phyloP scores from a whole-genome alignment of 2,797 vertebrate genomes.

The Geotrypetes seraphini region DNA sequence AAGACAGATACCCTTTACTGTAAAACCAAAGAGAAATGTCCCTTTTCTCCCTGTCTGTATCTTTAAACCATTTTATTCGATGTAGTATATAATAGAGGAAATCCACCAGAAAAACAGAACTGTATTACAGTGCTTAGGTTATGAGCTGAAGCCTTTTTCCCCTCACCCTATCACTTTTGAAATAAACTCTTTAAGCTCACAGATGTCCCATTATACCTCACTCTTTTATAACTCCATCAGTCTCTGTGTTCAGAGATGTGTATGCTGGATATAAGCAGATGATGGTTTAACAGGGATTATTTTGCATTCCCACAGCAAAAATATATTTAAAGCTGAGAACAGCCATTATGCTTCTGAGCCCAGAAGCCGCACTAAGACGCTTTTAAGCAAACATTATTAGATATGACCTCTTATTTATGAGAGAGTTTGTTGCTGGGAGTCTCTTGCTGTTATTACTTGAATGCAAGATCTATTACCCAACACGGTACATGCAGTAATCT shows the following conservation, averaged over 20 bases:
- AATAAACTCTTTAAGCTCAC: neutral
- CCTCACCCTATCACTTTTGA: neutral
- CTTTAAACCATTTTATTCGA: too few species aligned
- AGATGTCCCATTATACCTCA: neutral
- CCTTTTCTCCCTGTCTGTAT: too few species aligned
- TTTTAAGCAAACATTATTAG: conserved; percentile 45
- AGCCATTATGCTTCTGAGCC: conserved; percentile 12
- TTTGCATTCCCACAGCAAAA: conserved; percentile 19
- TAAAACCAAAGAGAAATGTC: too few species aligned
- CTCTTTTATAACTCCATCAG: neutral
- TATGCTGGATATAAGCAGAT: conserved; percentile 13
- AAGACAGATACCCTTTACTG: too few species aligned
- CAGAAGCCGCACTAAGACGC: conserved; percentile 34
- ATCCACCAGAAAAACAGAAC: too few species aligned
- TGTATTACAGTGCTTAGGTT: too few species aligned
- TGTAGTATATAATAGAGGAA: too few species aligned
- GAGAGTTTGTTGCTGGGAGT: conserved; percentile 1
- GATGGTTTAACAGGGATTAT: conserved; percentile 34
- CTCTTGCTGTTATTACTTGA: conserved; percentile 15
- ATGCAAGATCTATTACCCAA: conserved; percentile 22
- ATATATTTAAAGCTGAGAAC: conserved; percentile 26
- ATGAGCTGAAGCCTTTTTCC: neutral
- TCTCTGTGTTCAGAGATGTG: neutral
- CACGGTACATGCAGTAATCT: conserved; percentile 21
- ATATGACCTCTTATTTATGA: conserved; percentile 37